phyloP scores from a whole-genome alignment of 1,140 invertebrate species.

The Ostrea denselamellosa region DNA sequence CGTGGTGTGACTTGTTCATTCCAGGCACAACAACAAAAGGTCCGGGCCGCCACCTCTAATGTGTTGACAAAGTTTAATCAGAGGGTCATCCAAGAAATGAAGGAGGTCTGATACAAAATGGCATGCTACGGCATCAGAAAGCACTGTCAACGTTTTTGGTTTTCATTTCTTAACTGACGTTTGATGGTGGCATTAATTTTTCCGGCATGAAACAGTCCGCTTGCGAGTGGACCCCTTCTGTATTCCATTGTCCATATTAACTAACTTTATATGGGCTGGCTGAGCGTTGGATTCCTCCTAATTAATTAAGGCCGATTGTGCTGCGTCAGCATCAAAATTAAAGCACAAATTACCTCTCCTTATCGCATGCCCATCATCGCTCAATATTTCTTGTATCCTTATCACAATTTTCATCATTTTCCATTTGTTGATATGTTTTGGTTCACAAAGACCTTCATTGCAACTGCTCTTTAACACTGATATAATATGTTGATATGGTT shows the following conservation, averaged over 20 bases:
- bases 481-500: constrained; percentile 31
- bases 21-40: constrained; percentile 72
- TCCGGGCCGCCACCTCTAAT: constrained; percentile 76
- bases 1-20: constrained; percentile 63
- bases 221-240: not conserved
- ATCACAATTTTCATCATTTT: constrained; percentile 26
- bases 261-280: constrained; percentile 31
- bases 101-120: constrained; percentile 82
- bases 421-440: not conserved
- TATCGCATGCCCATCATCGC: constrained; percentile 35
- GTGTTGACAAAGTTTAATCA: constrained; percentile 78
- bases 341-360: constrained; percentile 48
- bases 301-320: constrained; percentile 52
- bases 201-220: constrained; percentile 11
- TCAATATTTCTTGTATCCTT: constrained; percentile 19
- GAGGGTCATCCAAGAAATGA: constrained; percentile 85
- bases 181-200: constrained; percentile 36
- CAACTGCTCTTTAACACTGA: constrained; percentile 33
- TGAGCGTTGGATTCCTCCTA: constrained; percentile 32
- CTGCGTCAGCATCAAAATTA: constrained; percentile 44
- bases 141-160: constrained; percentile 52
- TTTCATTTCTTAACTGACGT: constrained; percentile 38
- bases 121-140: constrained; percentile 54
- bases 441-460: constrained; percentile 35
- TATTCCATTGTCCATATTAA: constrained; percentile 27